Evolutionary conservation across 1,140 invertebrate genomes (phyloP).

Genomic region (Eriocheir sinensis): DNA sequence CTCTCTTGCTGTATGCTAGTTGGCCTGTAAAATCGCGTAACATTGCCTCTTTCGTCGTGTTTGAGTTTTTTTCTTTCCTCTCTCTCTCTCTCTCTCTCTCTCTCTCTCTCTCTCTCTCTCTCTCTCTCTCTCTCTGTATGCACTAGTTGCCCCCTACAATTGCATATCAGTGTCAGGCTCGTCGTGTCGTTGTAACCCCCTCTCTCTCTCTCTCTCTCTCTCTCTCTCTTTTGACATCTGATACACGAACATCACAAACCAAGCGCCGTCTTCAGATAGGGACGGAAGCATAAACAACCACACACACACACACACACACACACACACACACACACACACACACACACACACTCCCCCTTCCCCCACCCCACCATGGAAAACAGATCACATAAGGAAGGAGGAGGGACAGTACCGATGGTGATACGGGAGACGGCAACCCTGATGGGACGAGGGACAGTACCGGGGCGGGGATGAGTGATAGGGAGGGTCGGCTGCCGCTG

Average conservation of each 20-base stretch:
- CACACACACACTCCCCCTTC: too few relatives aligned
- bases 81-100: neutral
- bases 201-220: slow-evolving; percentile 9
- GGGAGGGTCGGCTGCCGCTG: neutral
- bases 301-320: neutral
- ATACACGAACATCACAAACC: neutral
- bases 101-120: neutral
- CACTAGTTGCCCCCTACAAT: neutral
- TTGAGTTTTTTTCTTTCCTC: neutral
- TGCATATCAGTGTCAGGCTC: neutral
- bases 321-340: neutral
- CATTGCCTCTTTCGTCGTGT: neutral
- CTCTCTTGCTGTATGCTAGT: neutral
- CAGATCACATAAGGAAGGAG: neutral
- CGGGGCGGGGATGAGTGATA: neutral
- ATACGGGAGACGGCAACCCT: neutral
- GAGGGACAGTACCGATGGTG: neutral
- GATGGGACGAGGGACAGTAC: neutral
- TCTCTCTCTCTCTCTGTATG: neutral
- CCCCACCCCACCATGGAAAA: neutral
- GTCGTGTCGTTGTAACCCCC: neutral
- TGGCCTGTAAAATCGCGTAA: neutral
- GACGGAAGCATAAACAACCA: neutral
- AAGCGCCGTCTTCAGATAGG: neutral
- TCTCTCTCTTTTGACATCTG: neutral